These are phyloP conservation scores for Zele albiditarsus DNA, from an alignment of 2,888 invertebrate species.

Conservation along the genomic window DNA sequence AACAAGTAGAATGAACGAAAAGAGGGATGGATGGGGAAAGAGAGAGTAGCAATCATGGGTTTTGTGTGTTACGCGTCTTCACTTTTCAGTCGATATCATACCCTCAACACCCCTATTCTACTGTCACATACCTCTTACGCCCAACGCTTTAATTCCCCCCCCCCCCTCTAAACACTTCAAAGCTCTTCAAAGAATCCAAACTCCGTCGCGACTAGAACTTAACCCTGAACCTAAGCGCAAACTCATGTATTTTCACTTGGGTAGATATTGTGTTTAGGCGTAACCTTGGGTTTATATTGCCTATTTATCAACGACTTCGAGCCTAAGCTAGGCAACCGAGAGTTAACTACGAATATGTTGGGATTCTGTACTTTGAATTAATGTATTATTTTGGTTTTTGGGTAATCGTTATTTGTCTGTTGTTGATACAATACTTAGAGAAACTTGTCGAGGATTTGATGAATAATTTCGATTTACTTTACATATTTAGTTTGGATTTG, in stretches of 20 bases:
- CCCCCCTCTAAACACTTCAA: conserved; percentile 36
- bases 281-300: no score
- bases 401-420: no score
- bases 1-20: conserved; percentile 28
- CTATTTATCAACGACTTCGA: no score
- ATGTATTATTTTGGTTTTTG: no score
- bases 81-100: conserved; percentile 57
- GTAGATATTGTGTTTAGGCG: no score
- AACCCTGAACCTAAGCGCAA: conserved; percentile 11
- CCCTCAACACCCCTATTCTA: conserved; percentile 51
- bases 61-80: conserved; percentile 49
- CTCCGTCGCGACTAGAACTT: conserved; percentile 2
- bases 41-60: conserved; percentile 45
- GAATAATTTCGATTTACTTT: no score
- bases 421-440: no score
- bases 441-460: no score
- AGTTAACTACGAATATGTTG: no score
- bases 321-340: no score
- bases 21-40: conserved; percentile 37
- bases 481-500: no score
- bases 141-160: conserved; percentile 28
- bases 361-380: no score
- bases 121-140: conserved; percentile 46
- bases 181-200: conserved; percentile 25
- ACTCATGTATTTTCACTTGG: not conserved